A percentile compares a stretch with the other conserved stretches of the same genome.
These are phyloP conservation scores for Calonectris borealis DNA, from an alignment of 2,113 vertebrate genomes.

Conservation along the genomic window DNA sequence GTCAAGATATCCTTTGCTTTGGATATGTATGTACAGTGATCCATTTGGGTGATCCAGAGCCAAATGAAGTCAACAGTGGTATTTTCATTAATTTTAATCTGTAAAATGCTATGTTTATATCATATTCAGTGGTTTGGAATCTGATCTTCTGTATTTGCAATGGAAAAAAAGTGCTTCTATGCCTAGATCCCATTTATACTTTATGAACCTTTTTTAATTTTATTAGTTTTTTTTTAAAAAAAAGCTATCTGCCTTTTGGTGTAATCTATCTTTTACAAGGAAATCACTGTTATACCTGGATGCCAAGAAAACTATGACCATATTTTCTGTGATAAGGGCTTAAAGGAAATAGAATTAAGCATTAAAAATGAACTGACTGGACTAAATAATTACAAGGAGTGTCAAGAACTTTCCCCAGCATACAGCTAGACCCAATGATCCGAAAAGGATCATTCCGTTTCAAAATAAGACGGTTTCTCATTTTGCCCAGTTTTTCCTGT, in stretches of 20 bases:
- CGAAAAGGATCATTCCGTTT: background rate
- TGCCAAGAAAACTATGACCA: background rate
- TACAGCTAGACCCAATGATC: background rate
- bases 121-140: background rate
- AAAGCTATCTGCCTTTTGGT: background rate
- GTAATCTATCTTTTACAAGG: background rate
- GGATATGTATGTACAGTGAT: background rate
- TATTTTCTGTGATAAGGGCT: background rate
- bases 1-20: background rate
- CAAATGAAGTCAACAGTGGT: background rate
- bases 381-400: background rate
- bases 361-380: background rate
- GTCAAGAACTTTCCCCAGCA: background rate
- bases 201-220: background rate
- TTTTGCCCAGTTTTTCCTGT: background rate
- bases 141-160: background rate
- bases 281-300: background rate
- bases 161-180: background rate
- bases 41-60: background rate
- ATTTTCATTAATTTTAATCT: slow-evolving; percentile 1
- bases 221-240: background rate
- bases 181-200: background rate
- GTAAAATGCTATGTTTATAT: background rate
- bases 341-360: background rate
- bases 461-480: background rate